These are phyloP conservation scores for Delichon dasypus DNA, from an alignment of 2,797 vertebrate species.

Conservation along the genomic window DNA sequence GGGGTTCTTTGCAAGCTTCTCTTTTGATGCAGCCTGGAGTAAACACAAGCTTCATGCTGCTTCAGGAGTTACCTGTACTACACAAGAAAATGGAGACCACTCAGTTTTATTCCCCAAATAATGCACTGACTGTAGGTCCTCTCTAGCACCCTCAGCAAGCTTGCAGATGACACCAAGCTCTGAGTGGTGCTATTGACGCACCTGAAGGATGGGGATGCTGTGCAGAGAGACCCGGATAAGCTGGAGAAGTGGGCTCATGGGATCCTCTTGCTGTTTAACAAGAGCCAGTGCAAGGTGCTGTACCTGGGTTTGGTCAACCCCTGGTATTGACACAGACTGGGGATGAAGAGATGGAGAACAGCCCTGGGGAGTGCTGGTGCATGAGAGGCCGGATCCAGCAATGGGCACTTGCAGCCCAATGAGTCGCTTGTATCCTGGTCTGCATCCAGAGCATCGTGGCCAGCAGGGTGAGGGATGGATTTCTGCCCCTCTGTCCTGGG, in stretches of 20 bases:
- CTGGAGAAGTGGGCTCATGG: background rate
- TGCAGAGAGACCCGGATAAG: background rate
- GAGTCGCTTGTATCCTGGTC: background rate
- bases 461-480: background rate
- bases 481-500: background rate
- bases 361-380: background rate
- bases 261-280: background rate
- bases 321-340: background rate
- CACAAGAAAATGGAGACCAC: background rate
- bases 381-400: background rate
- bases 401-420: background rate
- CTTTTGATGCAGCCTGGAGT: background rate
- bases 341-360: background rate
- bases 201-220: background rate
- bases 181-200: background rate
- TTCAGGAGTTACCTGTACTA: background rate
- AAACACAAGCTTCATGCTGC: background rate
- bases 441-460: background rate
- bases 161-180: background rate
- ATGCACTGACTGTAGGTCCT: background rate
- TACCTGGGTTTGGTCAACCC: fast-evolving
- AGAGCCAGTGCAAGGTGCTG: background rate
- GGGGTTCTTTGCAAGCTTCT: background rate
- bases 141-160: background rate
- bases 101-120: background rate